phyloP scores from a whole-genome alignment of 2,113 vertebrate species.

The Herpailurus yagouaroundi region DNA sequence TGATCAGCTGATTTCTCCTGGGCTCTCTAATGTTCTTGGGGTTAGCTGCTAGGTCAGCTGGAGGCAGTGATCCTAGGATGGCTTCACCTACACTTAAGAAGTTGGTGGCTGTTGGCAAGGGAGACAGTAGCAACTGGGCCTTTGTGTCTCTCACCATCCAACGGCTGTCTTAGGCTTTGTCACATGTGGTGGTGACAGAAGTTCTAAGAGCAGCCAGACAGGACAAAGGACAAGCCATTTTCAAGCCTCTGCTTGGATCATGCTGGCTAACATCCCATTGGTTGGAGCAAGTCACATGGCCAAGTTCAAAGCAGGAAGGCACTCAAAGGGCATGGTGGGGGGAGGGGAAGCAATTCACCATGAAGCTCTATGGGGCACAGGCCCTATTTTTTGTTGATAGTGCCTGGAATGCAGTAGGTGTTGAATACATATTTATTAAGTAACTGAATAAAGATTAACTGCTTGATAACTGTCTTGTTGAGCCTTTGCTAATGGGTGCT shows the following conservation, averaged over 20 bases:
- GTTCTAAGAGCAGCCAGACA: not conserved
- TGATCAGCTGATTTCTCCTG: not conserved
- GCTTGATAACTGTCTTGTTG: not conserved
- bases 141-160: not conserved
- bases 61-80: not conserved
- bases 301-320: not conserved
- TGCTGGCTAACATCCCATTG: not conserved
- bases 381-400: not conserved
- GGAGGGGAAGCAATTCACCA: not conserved
- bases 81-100: not conserved
- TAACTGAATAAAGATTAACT: not conserved
- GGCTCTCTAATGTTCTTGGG: not conserved
- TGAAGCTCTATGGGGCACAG: not conserved
- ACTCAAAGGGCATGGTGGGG: accelerated
- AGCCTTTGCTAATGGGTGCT: not conserved
- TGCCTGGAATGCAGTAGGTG: not conserved
- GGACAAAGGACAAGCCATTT: not conserved
- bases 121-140: not conserved
- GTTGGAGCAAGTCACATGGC: not conserved
- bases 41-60: not conserved
- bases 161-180: not conserved
- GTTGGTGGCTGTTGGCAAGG: not conserved
- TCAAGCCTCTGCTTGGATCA: not conserved
- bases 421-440: not conserved
- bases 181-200: not conserved